These are phyloP conservation scores for Drosophila varians DNA, from an alignment of 1,140 invertebrate genomes.

Conservation along the genomic window DNA sequence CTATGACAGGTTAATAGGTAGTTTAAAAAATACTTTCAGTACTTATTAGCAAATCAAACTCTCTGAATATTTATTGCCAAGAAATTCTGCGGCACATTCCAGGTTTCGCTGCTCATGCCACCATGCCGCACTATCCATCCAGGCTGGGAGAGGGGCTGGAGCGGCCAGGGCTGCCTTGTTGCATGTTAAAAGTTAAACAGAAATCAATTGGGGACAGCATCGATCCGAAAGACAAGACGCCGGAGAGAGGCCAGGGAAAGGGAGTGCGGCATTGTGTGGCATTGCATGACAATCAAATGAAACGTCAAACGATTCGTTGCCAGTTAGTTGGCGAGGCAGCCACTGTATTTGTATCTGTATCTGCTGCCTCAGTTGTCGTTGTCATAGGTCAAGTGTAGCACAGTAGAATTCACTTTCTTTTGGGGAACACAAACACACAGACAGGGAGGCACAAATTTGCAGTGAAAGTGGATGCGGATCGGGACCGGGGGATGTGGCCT, in stretches of 20 bases:
- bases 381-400: slow-evolving; percentile 81
- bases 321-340: slow-evolving; percentile 18
- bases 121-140: not conserved
- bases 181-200: slow-evolving; percentile 77
- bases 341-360: slow-evolving; percentile 12
- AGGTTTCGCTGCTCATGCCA: slow-evolving; percentile 30
- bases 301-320: slow-evolving; percentile 64
- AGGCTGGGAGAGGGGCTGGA: not conserved
- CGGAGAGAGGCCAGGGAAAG: slow-evolving; percentile 9
- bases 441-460: slow-evolving; percentile 47
- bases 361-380: slow-evolving; percentile 47
- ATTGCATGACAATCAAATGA: slow-evolving; percentile 78
- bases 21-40: not conserved
- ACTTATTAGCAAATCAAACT: not conserved
- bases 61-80: not conserved
- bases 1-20: not conserved
- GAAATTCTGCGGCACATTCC: not conserved
- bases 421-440: slow-evolving; percentile 9
- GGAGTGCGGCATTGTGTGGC: slow-evolving; percentile 26
- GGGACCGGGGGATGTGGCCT: slow-evolving; percentile 16
- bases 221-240: slow-evolving; percentile 59
- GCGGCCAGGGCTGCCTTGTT: slow-evolving; percentile 36
- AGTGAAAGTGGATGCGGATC: slow-evolving; percentile 66
- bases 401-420: slow-evolving; percentile 81
- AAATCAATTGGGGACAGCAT: slow-evolving; percentile 81